Conservation (phyloP, 2,113 vertebrate species). For the Blennius ocellaris region DNA sequence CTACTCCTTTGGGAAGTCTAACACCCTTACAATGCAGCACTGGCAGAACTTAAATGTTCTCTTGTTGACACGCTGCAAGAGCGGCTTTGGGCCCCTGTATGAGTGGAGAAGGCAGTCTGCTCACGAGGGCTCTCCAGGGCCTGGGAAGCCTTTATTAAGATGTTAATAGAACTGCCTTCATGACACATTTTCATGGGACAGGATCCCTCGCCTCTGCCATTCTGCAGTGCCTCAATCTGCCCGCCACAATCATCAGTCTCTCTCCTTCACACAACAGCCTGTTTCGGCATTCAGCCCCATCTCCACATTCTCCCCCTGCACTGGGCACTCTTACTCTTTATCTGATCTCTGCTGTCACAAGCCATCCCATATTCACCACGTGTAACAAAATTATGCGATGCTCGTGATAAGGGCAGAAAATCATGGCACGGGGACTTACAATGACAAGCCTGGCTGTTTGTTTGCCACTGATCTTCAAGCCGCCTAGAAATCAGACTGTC, state of each 20-base stretch:
- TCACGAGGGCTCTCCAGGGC: constrained; percentile 73
- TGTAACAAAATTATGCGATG: constrained; percentile 71
- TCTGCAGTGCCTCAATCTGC: constrained; percentile 68
- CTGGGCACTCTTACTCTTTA: constrained; percentile 61
- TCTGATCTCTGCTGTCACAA: constrained; percentile 71
- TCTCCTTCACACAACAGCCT: constrained; percentile 71
- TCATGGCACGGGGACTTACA: constrained; percentile 36
- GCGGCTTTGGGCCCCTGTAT: constrained; percentile 53
- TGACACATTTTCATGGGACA: constrained; percentile 81
- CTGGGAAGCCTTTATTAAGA: constrained; percentile 82
- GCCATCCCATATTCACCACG: constrained; percentile 66
- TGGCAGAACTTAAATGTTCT: constrained; percentile 73
- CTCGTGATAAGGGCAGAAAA: constrained; percentile 66
- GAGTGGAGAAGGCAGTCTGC: constrained; percentile 59
- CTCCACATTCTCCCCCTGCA: constrained; percentile 50
- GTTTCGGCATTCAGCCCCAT: constrained; percentile 69
- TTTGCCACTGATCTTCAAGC: constrained; percentile 62
- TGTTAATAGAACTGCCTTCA: constrained; percentile 84
- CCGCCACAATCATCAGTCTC: constrained; percentile 70
- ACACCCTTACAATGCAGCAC: constrained; percentile 71
- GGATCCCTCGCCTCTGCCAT: constrained; percentile 63
- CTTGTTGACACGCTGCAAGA: constrained; percentile 60
- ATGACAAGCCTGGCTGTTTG: constrained; percentile 71
- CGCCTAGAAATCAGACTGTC: constrained; percentile 57
- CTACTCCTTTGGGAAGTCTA: constrained; percentile 71